Conservation (phyloP, 2,888 invertebrate species). For the Tetanocera ferruginea region DNA sequence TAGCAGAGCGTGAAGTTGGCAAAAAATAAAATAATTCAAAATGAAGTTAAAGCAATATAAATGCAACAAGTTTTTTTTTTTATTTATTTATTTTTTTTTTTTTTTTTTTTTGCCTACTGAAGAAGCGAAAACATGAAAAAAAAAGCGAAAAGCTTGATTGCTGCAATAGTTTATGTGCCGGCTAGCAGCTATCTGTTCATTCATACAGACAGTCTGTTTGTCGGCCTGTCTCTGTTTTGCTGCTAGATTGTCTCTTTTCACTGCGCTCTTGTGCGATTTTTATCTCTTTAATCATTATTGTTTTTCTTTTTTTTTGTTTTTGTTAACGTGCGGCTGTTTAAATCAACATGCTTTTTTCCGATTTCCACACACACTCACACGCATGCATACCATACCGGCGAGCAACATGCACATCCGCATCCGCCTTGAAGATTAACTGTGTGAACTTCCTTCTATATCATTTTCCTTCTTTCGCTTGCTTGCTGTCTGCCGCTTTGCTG, state of each 20-base stretch:
- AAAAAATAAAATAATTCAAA: conserved; percentile 56
- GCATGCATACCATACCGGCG: not conserved
- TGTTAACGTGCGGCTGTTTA: conserved; percentile 1
- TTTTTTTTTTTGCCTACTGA: not conserved
- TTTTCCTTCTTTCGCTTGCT: not conserved
- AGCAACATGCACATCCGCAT: conserved; percentile 25
- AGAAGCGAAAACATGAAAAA: not conserved
- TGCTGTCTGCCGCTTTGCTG: not conserved
- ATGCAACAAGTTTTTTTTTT: conserved; percentile 15
- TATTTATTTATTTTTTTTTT: too few species aligned
- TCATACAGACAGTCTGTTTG: conserved; percentile 16
- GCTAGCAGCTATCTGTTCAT: conserved; percentile 8
- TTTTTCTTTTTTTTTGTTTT: not conserved
- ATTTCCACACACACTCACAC: conserved; percentile 17
- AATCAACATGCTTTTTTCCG: conserved; percentile 10
- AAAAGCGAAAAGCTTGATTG: not conserved
- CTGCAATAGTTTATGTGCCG: not conserved
- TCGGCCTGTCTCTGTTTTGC: conserved; percentile 9
- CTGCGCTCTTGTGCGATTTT: conserved; percentile 1
- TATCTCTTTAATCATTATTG: not conserved
- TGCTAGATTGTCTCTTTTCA: not conserved
- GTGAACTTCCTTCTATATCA: conserved; percentile 24
- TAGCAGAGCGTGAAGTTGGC: conserved; percentile 70
- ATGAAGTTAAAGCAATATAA: conserved; percentile 46
- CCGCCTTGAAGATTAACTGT: conserved; percentile 25